Conservation (phyloP, 2,113 vertebrate species). For the Crotalus tigris region DNA sequence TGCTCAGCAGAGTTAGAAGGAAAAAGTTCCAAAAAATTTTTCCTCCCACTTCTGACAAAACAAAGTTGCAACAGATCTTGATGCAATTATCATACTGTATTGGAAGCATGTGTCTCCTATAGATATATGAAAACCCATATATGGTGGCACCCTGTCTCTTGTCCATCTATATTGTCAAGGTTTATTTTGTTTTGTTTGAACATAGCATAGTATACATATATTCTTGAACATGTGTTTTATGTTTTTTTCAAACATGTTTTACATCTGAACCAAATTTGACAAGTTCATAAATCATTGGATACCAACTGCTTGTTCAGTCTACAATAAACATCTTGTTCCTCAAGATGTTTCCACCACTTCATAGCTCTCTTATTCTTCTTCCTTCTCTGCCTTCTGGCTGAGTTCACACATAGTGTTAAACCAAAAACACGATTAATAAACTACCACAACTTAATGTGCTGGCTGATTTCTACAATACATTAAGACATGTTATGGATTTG, state of each 20-base stretch:
- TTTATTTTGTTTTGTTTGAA: neutral
- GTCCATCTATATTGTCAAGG: neutral
- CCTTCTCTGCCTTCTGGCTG: neutral
- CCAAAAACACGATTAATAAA: neutral
- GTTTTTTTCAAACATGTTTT: neutral
- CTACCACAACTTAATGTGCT: neutral
- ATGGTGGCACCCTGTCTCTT: neutral
- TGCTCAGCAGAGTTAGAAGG: no score
- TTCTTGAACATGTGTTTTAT: neutral
- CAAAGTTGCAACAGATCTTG: no score
- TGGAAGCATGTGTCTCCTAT: neutral
- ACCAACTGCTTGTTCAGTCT: neutral
- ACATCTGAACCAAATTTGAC: neutral
- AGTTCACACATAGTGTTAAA: neutral
- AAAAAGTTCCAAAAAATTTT: no score
- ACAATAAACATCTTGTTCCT: neutral
- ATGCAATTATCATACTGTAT: neutral
- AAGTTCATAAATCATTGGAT: neutral
- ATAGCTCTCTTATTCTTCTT: neutral
- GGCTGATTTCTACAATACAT: neutral
- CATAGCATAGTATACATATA: neutral
- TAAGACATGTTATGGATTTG: neutral
- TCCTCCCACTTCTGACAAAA: neutral
- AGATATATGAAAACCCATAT: neutral
- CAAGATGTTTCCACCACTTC: neutral